These are phyloP conservation scores for Hylia prasina DNA, from an alignment of 2,113 vertebrate genomes.

Conservation along the genomic window DNA sequence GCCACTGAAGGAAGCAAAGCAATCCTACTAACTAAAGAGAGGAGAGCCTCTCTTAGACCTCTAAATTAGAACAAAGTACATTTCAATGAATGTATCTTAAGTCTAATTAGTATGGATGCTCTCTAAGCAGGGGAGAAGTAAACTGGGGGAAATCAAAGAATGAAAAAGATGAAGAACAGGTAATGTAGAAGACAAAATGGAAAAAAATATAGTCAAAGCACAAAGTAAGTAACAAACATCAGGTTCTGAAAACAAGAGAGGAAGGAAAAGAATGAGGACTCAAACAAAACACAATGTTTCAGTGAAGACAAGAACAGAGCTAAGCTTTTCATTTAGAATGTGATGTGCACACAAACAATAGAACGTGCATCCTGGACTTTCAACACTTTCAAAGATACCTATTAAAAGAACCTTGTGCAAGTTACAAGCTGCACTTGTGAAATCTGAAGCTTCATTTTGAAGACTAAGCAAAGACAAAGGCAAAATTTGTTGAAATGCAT, in stretches of 20 bases:
- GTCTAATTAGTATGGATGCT: neutral
- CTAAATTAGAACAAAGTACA: neutral
- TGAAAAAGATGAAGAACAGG: neutral
- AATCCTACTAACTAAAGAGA: neutral
- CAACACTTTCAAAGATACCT: neutral
- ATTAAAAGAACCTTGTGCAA: neutral
- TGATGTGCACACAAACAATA: neutral
- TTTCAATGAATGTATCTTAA: neutral
- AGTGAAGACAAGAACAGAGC: neutral
- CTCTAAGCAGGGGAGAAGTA: neutral
- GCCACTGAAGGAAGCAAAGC: neutral
- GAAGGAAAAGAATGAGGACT: neutral
- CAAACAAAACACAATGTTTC: neutral
- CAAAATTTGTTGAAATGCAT: neutral
- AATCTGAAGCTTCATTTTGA: neutral
- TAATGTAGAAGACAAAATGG: neutral
- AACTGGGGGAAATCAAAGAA: neutral
- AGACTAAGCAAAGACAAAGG: conserved; percentile 35
- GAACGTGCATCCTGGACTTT: neutral
- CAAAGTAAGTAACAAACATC: neutral
- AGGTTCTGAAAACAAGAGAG: neutral
- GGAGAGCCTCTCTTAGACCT: neutral
- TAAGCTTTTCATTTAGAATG: neutral
- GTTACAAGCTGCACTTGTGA: neutral
- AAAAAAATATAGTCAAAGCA: neutral